Percentiles rank a stretch among this genome's conserved stretches.
These are phyloP conservation scores for Drosophila auraria DNA, from an alignment of 1,140 invertebrate genomes.

Conservation along the genomic window DNA sequence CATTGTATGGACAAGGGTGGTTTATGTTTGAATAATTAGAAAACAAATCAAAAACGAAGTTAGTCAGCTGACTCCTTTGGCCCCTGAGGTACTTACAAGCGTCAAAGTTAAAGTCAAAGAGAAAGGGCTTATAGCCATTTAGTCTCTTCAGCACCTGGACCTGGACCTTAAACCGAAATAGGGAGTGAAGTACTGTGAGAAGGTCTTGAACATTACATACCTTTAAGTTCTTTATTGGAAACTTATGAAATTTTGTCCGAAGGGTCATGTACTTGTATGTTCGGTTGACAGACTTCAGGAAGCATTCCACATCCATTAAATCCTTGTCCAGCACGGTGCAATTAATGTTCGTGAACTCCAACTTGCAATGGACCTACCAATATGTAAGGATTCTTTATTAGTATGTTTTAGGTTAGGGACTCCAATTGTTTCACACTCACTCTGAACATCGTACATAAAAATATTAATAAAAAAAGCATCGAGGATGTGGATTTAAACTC, in stretches of 20 bases:
- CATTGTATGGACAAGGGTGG: constrained; percentile 6
- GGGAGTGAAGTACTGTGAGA: too few relatives aligned
- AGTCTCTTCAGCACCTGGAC: neutral
- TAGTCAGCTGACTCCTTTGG: neutral
- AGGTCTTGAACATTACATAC: too few relatives aligned
- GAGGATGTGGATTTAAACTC: neutral
- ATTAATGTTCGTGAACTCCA: constrained; percentile 12
- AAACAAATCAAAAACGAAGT: neutral
- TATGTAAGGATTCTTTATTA: neutral
- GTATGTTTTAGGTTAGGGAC: too few relatives aligned
- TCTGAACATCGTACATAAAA: neutral
- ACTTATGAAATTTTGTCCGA: neutral
- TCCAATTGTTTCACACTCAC: neutral
- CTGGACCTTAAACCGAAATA: neutral
- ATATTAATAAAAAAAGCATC: neutral
- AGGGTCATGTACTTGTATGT: constrained; percentile 4
- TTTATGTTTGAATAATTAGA: neutral
- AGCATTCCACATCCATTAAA: neutral
- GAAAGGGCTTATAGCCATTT: constrained; percentile 10
- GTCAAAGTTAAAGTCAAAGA: neutral
- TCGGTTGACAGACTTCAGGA: constrained; percentile 8
- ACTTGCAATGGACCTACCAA: neutral
- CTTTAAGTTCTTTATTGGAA: neutral
- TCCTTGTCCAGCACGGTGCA: neutral
- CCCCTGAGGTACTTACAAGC: neutral